Conservation (phyloP, 1,140 invertebrate genomes). For the Drosophila navojoa region DNA sequence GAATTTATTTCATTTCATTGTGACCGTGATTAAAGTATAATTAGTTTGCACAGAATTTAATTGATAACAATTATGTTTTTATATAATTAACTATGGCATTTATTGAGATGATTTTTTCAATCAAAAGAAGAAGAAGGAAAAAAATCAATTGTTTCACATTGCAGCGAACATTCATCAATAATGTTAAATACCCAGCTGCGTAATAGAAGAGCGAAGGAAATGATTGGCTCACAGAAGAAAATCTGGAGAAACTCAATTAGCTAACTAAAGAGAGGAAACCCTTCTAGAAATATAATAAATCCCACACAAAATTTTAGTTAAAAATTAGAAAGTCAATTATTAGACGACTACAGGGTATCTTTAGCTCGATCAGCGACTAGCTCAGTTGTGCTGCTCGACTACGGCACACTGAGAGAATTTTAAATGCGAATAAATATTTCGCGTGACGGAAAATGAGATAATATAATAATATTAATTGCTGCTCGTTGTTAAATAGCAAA, state of each 20-base stretch:
- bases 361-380: too few species aligned
- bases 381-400: too few species aligned
- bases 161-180: background rate
- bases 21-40: constrained; percentile 2
- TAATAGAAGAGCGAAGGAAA: background rate
- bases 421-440: constrained; percentile 25
- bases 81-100: constrained; percentile 41
- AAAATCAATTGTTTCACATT: constrained; percentile 6
- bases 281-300: too few species aligned
- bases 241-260: background rate
- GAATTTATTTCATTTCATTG: background rate
- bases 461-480: constrained; percentile 34
- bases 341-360: background rate
- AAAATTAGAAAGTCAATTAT: too few species aligned
- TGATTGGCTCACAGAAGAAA: too few species aligned
- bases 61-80: constrained; percentile 31
- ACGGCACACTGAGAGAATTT: background rate
- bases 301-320: too few species aligned
- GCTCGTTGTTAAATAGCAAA: constrained; percentile 35
- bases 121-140: constrained; percentile 1
- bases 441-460: background rate
- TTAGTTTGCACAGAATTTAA: constrained; percentile 35
- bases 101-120: constrained; percentile 27
- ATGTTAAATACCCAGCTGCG: background rate
- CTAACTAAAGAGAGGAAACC: too few species aligned